Evolutionary conservation across 2,113 vertebrate genomes (phyloP), one percentile per base, ranked within the genome.

Genomic region (Mesitornis unicolor): DNA sequence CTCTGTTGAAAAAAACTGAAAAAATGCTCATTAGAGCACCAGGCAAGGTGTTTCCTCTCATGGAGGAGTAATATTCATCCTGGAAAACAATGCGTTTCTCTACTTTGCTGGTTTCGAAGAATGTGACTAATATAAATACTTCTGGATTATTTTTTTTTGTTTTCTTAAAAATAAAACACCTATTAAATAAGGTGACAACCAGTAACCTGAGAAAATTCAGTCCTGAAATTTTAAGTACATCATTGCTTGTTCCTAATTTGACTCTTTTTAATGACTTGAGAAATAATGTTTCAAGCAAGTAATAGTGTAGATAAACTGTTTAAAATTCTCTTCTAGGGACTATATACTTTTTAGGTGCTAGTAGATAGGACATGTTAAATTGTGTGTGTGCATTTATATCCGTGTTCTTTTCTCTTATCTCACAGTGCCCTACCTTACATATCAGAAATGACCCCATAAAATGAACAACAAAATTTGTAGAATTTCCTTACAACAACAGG

Each of bases 381-480:
- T 65, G 33, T 2, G 7, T 93, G 48, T 69, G 89, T 80, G 71
- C 54, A 5, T 81, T 95, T 82, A 84, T 90, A 71, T 93, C 75
- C 2, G 0, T 87, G 59, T 77, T 80, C 90, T 88, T 76, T 84
- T 84, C 75, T 84, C 67, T 96, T 96, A 84, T 93, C 93, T 88
- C 71, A 70, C 14, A 35, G 54, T 69, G 36, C 56, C 92, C 89
- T 84, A 69, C 56, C 78, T 67, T 77, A 47, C 57, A 16, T 85
- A 93, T 74, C 89, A 93, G 94, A 95, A 95, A 67, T 90, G 74
- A 90, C 64, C 90, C 85, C 91, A 79, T 95, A 96, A 97, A 96
- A 89, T 81, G 76, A 93, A 60, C 56, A 94, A 68, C 78, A 81
- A 61, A 93, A 96, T 83, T 78, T 43, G 60, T 95, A 88, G 94